A percentile compares a stretch with the other conserved stretches of the same genome.
Evolutionary conservation across 2,797 vertebrate species (phyloP).

Genomic region (Enteromius thamalakanensis): DNA sequence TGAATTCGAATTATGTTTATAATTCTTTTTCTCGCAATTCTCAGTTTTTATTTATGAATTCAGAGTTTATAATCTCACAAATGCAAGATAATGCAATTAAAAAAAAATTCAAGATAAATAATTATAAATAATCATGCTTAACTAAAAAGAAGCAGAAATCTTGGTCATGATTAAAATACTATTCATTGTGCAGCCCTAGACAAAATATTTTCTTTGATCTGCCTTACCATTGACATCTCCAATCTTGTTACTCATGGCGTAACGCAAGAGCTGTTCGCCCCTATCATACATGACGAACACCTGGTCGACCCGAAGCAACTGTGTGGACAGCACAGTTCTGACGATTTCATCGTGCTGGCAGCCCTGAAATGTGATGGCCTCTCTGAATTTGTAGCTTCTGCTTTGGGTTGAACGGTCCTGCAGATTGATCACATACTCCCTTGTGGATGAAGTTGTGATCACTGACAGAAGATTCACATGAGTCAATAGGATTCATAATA

Average conservation of each 20-base stretch:
- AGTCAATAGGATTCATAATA: background rate
- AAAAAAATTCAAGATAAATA: too few relatives aligned
- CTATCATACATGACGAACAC: slow-evolving; percentile 89
- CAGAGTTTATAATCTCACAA: too few relatives aligned
- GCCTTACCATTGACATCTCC: slow-evolving; percentile 82
- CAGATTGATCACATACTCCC: slow-evolving; percentile 83
- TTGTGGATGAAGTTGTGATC: slow-evolving; percentile 89
- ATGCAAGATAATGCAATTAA: too few relatives aligned
- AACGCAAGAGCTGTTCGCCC: slow-evolving; percentile 84
- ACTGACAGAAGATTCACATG: slow-evolving; percentile 72
- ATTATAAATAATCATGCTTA: too few relatives aligned
- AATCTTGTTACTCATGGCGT: slow-evolving; percentile 89
- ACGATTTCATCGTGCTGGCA: slow-evolving; percentile 75
- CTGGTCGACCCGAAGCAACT: slow-evolving; percentile 91
- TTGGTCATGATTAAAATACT: too few relatives aligned
- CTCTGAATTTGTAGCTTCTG: slow-evolving; percentile 86
- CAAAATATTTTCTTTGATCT: background rate
- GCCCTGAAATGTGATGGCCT: slow-evolving; percentile 89
- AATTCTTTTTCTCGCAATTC: background rate
- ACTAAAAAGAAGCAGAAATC: too few relatives aligned
- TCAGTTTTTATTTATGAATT: background rate
- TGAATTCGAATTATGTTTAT: background rate
- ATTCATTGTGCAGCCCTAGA: too few relatives aligned
- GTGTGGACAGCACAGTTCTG: slow-evolving; percentile 69
- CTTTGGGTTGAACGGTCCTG: slow-evolving; percentile 73